Evolutionary conservation across 2,888 invertebrate species (phyloP), one percentile per base, ranked within the genome.

Genomic region (Trachelus tabidus): DNA sequence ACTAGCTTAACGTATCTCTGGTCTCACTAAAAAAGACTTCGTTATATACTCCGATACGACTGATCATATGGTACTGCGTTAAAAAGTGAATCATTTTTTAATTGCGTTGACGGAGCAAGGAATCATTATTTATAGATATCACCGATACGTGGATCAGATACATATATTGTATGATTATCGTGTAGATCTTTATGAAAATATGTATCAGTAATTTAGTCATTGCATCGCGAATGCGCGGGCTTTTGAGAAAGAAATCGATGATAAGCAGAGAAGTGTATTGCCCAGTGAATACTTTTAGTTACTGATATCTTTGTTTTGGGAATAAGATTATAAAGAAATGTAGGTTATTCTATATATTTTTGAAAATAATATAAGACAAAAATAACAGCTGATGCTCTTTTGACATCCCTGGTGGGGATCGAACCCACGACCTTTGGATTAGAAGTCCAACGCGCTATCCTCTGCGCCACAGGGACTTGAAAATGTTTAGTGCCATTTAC

Each of bases 341-440:
- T 56, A 56, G 56, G 56, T 23, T 56, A 23, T 56, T 56, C 9
- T 56, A 23, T 56, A 56, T 23, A 23, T 9, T 9, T 56, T 23
- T 23, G 2, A 56, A 9, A 56, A 9, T 23, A 56, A 23, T 23
- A 11, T 71, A 33, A 3, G 9, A 4, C 3, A 75, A 75, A 75
- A 75, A 31, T 74, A 68, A 33, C 31, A 75, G 75, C 56, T 75
- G 1, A 35, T 15, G 74, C 74, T 37, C 11, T 74, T 34, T 33
- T 74, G 74, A n/a, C 90, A 90, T 90, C 90, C 90, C 90, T 90
- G 89, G 90, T 90, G 90, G 90, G 90, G 90, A 90, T 90, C 90
- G 90, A 90, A 90, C 90, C 90, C 90, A 90, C 90, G 90, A 90
- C 90, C 90, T 90, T 90, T 90, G 90, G 90, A 90, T 90, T 90